Evolutionary conservation across 1,140 invertebrate species (phyloP).

Genomic region (Drosophila nebulosa): DNA sequence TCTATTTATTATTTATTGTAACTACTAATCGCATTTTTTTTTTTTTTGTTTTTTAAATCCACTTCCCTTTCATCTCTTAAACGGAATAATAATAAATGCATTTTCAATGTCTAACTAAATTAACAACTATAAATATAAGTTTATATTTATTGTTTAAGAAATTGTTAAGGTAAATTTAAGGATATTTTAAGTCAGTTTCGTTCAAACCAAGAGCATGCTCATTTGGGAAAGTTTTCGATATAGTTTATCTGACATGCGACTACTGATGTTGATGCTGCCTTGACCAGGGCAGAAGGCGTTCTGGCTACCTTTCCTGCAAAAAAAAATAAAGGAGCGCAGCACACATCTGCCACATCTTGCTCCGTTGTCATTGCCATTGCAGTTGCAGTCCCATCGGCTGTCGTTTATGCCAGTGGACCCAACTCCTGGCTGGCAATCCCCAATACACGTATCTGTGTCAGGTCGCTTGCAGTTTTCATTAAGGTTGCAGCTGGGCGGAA

Average conservation of each 20-base stretch:
- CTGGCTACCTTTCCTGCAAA: background rate
- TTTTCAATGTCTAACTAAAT: background rate
- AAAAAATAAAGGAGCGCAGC: background rate
- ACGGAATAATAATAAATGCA: background rate
- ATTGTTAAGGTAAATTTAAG: too few relatives aligned
- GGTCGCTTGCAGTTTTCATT: constrained; percentile 71
- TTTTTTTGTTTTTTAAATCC: too few relatives aligned
- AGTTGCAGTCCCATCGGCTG: background rate
- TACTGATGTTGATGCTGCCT: background rate
- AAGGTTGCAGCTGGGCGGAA: constrained; percentile 42
- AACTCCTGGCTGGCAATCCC: background rate
- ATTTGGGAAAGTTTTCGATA: background rate
- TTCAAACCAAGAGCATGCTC: background rate
- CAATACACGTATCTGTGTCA: constrained; percentile 41
- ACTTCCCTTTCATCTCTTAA: background rate
- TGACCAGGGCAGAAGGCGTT: too few relatives aligned
- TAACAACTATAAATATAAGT: background rate
- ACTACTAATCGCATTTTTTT: background rate
- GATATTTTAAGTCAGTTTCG: too few relatives aligned
- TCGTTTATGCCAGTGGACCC: background rate
- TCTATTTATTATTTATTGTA: constrained; percentile 34
- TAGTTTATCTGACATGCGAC: background rate
- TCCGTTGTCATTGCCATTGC: background rate
- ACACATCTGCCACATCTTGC: background rate
- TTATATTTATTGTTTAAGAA: too few relatives aligned